These are phyloP conservation scores for Sebastes wilsoni DNA, from an alignment of 2,797 vertebrate genomes.

Conservation along the genomic window DNA sequence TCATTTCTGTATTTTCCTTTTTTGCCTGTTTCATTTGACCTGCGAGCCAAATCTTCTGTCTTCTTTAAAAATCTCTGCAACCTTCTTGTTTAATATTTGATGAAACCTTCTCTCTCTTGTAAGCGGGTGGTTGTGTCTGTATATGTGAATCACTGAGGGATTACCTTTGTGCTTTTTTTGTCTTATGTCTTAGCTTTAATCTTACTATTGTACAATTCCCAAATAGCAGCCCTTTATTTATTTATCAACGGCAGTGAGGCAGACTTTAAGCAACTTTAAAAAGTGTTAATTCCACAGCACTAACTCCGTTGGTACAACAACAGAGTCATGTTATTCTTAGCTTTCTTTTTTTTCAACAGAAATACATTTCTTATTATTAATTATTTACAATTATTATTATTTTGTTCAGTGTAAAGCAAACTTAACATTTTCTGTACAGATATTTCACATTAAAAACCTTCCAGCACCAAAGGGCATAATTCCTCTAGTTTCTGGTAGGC, in stretches of 20 bases:
- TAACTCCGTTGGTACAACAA: neutral
- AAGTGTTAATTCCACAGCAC: neutral
- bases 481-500: neutral
- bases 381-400: neutral
- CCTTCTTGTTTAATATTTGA: slow-evolving; percentile 57
- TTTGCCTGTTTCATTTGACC: slow-evolving; percentile 30
- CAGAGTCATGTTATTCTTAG: neutral
- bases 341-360: neutral
- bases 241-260: neutral
- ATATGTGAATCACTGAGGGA: slow-evolving; percentile 29
- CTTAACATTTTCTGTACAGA: neutral
- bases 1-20: slow-evolving; percentile 26
- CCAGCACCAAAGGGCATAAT: neutral
- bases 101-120: slow-evolving; percentile 29
- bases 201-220: neutral
- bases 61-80: slow-evolving; percentile 44
- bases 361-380: neutral
- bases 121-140: slow-evolving; percentile 38
- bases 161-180: slow-evolving; percentile 21
- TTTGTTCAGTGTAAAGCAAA: neutral
- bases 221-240: neutral
- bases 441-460: neutral
- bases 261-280: neutral
- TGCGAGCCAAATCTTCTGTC: slow-evolving; percentile 40
- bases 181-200: slow-evolving; percentile 13